Conservation (phyloP, 2,113 vertebrate species). For the Felis catus region DNA sequence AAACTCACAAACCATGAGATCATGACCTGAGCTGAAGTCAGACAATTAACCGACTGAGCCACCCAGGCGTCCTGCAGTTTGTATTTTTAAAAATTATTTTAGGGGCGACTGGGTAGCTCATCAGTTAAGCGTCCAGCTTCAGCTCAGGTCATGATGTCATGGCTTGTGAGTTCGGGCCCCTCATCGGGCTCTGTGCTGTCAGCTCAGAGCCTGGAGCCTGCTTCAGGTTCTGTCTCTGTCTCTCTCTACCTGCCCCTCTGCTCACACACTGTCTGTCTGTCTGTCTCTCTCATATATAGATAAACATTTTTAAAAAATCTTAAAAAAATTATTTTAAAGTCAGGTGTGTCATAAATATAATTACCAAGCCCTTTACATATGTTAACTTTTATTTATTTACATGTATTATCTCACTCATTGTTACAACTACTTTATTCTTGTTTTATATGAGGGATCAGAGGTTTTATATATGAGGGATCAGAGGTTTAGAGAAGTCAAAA, state of each 20-base stretch:
- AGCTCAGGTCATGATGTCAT: too few species aligned
- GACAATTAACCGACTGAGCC: not conserved
- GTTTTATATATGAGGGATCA: not conserved
- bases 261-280: too few species aligned
- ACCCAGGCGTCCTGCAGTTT: not conserved
- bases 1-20: not conserved
- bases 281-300: too few species aligned
- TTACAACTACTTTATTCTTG: not conserved
- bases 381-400: not conserved
- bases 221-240: too few species aligned
- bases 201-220: too few species aligned
- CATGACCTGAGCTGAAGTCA: not conserved
- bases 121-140: too few species aligned
- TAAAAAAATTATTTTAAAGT: slow-evolving; percentile 35
- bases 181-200: too few species aligned
- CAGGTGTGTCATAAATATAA: not conserved
- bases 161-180: too few species aligned
- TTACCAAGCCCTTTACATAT: not conserved
- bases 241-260: too few species aligned
- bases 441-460: slow-evolving; percentile 27
- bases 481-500: not conserved
- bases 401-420: not conserved
- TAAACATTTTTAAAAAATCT: too few species aligned
- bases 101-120: too few species aligned
- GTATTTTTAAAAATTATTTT: slow-evolving; percentile 4